phyloP scores from a whole-genome alignment of 2,797 vertebrate genomes.

The Hemibagrus guttatus region DNA sequence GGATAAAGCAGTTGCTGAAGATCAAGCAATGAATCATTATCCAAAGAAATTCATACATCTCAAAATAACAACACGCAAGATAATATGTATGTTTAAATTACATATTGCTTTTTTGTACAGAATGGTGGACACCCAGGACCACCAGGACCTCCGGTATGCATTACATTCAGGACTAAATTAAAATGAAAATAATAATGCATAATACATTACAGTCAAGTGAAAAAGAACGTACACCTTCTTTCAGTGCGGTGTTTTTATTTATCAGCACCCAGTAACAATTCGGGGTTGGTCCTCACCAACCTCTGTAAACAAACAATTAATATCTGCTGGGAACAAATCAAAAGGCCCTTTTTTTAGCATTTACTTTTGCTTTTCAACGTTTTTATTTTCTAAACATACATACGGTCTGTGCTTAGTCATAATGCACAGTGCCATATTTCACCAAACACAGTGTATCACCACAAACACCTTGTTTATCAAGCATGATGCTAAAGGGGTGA shows the following conservation, averaged over 20 bases:
- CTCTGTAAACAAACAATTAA: background rate
- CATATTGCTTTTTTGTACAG: slow-evolving; percentile 69
- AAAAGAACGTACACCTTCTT: background rate
- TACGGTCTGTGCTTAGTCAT: no score
- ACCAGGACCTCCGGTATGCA: slow-evolving; percentile 88
- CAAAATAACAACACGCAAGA: background rate
- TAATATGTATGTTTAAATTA: slow-evolving; percentile 28
- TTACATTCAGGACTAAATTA: background rate
- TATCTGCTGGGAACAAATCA: background rate
- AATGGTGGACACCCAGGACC: slow-evolving; percentile 85
- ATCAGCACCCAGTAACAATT: background rate
- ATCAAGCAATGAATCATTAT: background rate
- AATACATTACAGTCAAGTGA: background rate
- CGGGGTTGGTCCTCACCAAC: background rate
- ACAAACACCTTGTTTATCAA: background rate
- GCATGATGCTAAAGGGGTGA: background rate
- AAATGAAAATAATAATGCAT: background rate
- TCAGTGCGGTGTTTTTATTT: background rate
- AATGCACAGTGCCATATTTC: no score
- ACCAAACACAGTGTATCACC: no score
- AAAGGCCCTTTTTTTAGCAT: background rate
- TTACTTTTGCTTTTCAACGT: no score
- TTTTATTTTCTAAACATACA: no score
- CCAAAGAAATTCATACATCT: slow-evolving; percentile 1
- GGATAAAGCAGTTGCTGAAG: background rate